These are phyloP conservation scores for Tenualosa ilisha DNA, from an alignment of 2,797 vertebrate genomes.

Conservation along the genomic window DNA sequence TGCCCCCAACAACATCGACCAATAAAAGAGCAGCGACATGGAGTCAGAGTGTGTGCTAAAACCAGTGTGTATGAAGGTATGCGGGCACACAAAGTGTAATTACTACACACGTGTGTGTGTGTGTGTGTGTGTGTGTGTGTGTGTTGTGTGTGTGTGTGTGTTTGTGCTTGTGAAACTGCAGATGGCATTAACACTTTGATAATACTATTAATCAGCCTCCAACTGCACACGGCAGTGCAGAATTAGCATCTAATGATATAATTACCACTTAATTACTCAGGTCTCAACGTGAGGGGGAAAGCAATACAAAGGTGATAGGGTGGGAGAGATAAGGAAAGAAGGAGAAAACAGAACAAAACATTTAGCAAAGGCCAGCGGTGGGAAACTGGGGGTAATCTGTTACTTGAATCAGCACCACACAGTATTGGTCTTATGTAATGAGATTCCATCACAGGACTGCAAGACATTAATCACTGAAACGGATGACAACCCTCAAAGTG, in stretches of 20 bases:
- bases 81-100: not conserved
- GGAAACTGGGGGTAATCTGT: not conserved
- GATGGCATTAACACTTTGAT: not conserved
- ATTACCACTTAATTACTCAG: not conserved
- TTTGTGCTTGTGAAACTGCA: constrained; percentile 38
- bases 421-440: not conserved
- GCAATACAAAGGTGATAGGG: constrained; percentile 31
- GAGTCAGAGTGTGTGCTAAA: not conserved
- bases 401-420: not conserved
- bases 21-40: not conserved
- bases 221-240: not conserved
- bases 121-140: not conserved
- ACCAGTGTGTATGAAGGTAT: not conserved
- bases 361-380: not conserved
- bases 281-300: not conserved
- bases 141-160: constrained; percentile 8
- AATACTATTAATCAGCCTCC: not conserved
- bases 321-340: not conserved
- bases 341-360: too few species aligned
- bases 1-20: not conserved
- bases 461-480: not conserved
- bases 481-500: not conserved
- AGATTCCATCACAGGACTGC: not conserved
- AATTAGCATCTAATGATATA: constrained; percentile 7
- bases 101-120: not conserved